A percentile compares a stretch with the other conserved stretches of the same genome.
These are phyloP conservation scores for Itoplectis maculator DNA, from an alignment of 2,888 invertebrate species.

Conservation along the genomic window DNA sequence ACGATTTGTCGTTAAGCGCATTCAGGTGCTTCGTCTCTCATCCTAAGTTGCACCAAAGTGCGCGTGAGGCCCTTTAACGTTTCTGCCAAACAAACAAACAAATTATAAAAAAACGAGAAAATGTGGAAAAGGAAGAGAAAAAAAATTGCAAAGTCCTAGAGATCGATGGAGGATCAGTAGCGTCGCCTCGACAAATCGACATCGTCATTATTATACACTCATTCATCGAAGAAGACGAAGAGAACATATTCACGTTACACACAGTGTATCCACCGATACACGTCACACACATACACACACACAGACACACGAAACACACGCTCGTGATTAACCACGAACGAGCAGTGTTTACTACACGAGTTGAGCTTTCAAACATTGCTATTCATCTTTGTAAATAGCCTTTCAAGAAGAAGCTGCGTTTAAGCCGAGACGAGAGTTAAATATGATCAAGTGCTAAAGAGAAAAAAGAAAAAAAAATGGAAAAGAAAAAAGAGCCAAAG, in stretches of 20 bases:
- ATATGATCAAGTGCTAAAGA: slow-evolving; percentile 18
- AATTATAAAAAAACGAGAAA: slow-evolving; percentile 19
- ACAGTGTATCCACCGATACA: too few species aligned
- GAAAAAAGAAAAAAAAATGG: slow-evolving; percentile 37
- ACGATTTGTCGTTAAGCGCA: slow-evolving; percentile 5
- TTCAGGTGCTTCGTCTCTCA: slow-evolving; percentile 48
- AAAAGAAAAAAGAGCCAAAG: slow-evolving; percentile 52
- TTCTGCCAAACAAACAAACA: slow-evolving; percentile 16
- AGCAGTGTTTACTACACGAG: slow-evolving; percentile 37
- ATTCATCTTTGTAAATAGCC: slow-evolving; percentile 79
- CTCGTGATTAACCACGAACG: neutral
- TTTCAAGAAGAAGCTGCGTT: slow-evolving; percentile 69
- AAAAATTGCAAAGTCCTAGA: slow-evolving; percentile 5
- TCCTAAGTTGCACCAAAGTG: slow-evolving; percentile 19
- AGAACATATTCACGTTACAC: neutral
- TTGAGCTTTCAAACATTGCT: slow-evolving; percentile 61
- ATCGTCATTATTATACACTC: slow-evolving; percentile 11
- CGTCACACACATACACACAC: slow-evolving; percentile 11
- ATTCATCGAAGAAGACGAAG: slow-evolving; percentile 17
- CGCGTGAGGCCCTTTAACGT: slow-evolving; percentile 7
- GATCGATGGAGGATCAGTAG: neutral
- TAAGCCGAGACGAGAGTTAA: slow-evolving; percentile 25
- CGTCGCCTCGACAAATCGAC: slow-evolving; percentile 13
- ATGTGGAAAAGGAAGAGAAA: neutral
- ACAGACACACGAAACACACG: slow-evolving; percentile 8